phyloP scores from a whole-genome alignment of 2,888 invertebrate species.

The Drosophila birchii region DNA sequence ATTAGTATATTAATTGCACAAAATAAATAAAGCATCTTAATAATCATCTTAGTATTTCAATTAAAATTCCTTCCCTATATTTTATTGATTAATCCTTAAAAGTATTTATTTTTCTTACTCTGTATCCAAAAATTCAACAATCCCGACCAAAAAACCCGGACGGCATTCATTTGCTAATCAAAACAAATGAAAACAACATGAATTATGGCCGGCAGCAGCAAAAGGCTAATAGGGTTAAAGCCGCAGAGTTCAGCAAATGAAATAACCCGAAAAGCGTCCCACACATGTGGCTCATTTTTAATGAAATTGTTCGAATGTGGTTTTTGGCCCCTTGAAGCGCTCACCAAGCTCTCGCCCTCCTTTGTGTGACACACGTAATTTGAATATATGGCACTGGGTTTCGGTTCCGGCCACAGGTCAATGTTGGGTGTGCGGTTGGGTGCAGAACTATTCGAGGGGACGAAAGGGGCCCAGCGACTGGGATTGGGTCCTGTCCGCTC shows the following conservation, averaged over 20 bases:
- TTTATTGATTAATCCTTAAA: neutral
- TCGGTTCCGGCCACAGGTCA: slow-evolving; percentile 40
- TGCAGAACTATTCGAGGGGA: slow-evolving; percentile 53
- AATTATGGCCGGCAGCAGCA: slow-evolving; percentile 65
- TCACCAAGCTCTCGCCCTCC: slow-evolving; percentile 2
- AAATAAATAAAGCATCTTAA: too few relatives aligned
- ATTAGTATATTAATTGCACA: neutral
- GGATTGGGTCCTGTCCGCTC: slow-evolving; percentile 15
- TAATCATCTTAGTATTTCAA: too few relatives aligned
- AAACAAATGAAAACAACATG: slow-evolving; percentile 81
- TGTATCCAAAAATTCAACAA: slow-evolving; percentile 43
- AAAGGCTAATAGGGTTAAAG: slow-evolving; percentile 78
- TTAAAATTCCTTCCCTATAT: neutral
- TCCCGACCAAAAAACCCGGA: slow-evolving; percentile 35
- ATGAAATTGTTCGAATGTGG: slow-evolving; percentile 75
- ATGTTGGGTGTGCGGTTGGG: slow-evolving; percentile 33
- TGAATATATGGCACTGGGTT: slow-evolving; percentile 65
- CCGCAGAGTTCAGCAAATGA: slow-evolving; percentile 62
- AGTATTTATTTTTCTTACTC: neutral
- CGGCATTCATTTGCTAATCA: slow-evolving; percentile 76
- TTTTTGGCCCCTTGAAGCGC: slow-evolving; percentile 43
- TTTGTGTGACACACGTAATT: slow-evolving; percentile 64
- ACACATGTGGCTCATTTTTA: slow-evolving; percentile 57
- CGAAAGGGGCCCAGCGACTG: neutral
- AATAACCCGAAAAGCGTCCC: slow-evolving; percentile 50